phyloP scores from a whole-genome alignment of 1,140 invertebrate species.

The Campoletis sonorensis region DNA sequence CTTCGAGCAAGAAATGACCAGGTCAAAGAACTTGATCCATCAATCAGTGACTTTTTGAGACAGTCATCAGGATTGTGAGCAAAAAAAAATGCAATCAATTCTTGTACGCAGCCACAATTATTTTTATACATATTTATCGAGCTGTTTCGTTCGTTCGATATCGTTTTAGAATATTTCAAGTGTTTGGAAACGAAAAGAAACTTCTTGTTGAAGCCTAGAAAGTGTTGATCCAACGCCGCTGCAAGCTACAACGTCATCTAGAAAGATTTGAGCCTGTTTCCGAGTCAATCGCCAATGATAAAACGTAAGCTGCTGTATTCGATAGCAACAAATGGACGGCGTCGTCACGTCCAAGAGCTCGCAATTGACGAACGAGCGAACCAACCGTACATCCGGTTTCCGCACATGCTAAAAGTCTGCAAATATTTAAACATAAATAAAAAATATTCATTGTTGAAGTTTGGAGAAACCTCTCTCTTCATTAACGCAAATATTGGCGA shows the following conservation, averaged over 20 bases:
- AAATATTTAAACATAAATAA: not conserved
- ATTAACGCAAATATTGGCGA: no score
- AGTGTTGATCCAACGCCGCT: constrained; percentile 53
- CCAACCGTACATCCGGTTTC: constrained; percentile 70
- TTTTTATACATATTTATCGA: no score
- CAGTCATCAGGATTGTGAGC: no score
- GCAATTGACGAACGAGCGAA: constrained; percentile 67
- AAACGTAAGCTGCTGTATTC: constrained; percentile 69
- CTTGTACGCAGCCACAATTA: no score
- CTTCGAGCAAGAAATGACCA: no score
- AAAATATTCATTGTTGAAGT: no score
- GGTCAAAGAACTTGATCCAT: no score
- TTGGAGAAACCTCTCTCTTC: no score
- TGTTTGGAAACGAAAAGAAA: not conserved
- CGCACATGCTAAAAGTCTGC: constrained; percentile 69
- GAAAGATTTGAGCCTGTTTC: constrained; percentile 75
- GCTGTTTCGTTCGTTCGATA: no score
- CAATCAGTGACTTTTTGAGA: no score
- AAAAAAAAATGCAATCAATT: no score
- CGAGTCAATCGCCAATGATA: constrained; percentile 68
- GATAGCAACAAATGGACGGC: constrained; percentile 70
- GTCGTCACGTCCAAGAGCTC: constrained; percentile 71
- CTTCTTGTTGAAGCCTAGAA: constrained; percentile 36
- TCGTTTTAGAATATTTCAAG: not conserved
- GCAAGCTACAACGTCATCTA: constrained; percentile 72